These are phyloP conservation scores for Hyalella azteca DNA, from an alignment of 2,888 invertebrate genomes.

Conservation along the genomic window DNA sequence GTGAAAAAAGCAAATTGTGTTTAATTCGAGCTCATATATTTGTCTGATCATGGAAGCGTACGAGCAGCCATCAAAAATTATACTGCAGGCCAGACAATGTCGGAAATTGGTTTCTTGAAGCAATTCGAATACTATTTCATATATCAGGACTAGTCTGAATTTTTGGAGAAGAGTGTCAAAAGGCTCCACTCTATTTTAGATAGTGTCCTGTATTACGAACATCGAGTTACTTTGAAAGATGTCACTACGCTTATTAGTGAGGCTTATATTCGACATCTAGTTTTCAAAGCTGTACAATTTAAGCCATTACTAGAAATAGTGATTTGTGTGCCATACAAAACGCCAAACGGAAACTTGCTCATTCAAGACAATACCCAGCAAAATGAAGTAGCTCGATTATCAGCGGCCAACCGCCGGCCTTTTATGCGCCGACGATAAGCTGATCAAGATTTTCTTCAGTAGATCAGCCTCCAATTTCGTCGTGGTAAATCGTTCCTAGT, in stretches of 20 bases:
- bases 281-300: conserved; percentile 12
- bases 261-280: conserved; percentile 24
- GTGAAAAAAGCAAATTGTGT: too few relatives aligned
- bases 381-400: too few relatives aligned
- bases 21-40: too few relatives aligned
- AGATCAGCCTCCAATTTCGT: not conserved
- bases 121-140: too few relatives aligned
- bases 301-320: not conserved
- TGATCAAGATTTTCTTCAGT: not conserved
- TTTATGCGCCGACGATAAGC: not conserved
- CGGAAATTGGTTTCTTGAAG: too few relatives aligned
- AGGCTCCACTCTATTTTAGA: too few relatives aligned
- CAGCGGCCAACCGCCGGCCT: too few relatives aligned
- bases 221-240: conserved; percentile 21
- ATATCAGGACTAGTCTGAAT: too few relatives aligned
- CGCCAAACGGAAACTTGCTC: not conserved
- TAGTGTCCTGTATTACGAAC: not conserved
- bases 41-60: too few relatives aligned
- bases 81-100: too few relatives aligned
- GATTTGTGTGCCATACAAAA: conserved; percentile 1
- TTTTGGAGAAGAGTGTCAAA: too few relatives aligned
- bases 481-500: not conserved
- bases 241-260: conserved; percentile 33
- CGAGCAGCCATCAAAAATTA: too few relatives aligned
- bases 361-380: conserved; percentile 5